Evolutionary conservation across 64 coral and sea anemone species (phyloP).

Genomic region (Pocillopora damicornis): DNA sequence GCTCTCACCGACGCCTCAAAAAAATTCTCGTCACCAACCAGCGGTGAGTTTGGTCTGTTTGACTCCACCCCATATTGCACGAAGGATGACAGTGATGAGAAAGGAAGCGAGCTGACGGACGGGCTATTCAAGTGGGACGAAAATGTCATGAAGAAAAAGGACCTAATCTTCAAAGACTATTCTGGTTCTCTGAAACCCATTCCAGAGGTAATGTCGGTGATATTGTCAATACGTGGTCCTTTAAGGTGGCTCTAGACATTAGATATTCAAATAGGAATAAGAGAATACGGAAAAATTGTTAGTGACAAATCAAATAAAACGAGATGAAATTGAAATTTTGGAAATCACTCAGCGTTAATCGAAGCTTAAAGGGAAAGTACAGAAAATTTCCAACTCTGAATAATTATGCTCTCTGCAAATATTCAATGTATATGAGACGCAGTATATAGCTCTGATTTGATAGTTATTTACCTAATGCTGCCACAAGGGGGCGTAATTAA

Average conservation of each 20-base stretch:
- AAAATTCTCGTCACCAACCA: background rate
- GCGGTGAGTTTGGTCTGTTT: constrained; percentile 43
- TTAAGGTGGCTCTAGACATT: background rate
- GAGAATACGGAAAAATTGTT: background rate
- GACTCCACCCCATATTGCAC: constrained; percentile 45
- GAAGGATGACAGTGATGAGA: constrained; percentile 2
- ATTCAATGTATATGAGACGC: too few relatives aligned
- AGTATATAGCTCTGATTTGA: too few relatives aligned
- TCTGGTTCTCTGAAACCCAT: background rate
- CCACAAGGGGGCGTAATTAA: too few relatives aligned
- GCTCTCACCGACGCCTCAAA: constrained; percentile 22
- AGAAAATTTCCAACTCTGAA: too few relatives aligned
- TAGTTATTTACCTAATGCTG: too few relatives aligned
- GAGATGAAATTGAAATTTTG: too few relatives aligned
- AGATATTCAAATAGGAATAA: too few relatives aligned
- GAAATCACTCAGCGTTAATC: too few relatives aligned
- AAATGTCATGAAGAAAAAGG: constrained; percentile 16
- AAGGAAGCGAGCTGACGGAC: background rate
- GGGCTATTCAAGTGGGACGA: background rate
- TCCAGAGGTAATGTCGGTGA: background rate
- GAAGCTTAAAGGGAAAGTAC: too few relatives aligned
- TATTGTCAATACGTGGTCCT: too few relatives aligned
- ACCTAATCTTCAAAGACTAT: constrained; percentile 61
- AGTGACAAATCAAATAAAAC: background rate
- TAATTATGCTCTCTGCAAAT: too few relatives aligned